A percentile compares a stretch with the other conserved stretches of the same genome.
Conservation (phyloP, 2,888 invertebrate species). For the Cosmia pyralina region DNA sequence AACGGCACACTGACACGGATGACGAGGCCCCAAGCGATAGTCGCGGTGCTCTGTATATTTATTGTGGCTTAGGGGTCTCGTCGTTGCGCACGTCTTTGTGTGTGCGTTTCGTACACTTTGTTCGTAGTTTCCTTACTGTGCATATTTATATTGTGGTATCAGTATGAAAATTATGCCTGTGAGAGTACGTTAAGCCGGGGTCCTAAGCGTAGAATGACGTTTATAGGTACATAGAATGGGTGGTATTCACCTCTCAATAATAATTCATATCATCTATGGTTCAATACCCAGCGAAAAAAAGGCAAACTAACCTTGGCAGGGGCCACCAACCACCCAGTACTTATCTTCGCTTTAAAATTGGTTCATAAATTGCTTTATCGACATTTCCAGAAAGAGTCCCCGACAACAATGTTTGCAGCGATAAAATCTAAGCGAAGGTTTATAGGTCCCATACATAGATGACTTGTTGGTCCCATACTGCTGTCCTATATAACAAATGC, state of each 20-base stretch:
- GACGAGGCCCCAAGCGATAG: too few species aligned
- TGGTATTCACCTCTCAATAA: neutral
- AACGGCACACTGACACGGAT: too few species aligned
- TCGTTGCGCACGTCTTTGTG: too few species aligned
- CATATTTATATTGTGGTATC: neutral
- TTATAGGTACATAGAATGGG: neutral
- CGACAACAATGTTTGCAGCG: slow-evolving; percentile 29
- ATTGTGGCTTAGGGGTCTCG: too few species aligned
- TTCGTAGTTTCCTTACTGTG: too few species aligned
- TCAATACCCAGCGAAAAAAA: neutral
- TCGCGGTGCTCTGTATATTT: too few species aligned
- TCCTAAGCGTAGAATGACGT: neutral
- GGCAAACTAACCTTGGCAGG: neutral
- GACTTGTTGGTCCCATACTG: slow-evolving; percentile 23
- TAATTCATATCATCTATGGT: neutral
- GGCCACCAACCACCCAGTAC: neutral
- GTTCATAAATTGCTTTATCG: slow-evolving; percentile 37
- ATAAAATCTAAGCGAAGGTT: slow-evolving; percentile 44
- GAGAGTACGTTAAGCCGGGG: slow-evolving; percentile 16
- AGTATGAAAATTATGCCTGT: slow-evolving; percentile 11
- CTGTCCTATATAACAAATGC: slow-evolving; percentile 28
- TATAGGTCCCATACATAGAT: slow-evolving; percentile 22
- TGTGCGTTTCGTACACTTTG: too few species aligned
- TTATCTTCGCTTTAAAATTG: slow-evolving; percentile 42
- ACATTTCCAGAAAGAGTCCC: slow-evolving; percentile 21